Evolutionary conservation across 1,140 invertebrate species (phyloP).

Genomic region (Magallana ariakensis): DNA sequence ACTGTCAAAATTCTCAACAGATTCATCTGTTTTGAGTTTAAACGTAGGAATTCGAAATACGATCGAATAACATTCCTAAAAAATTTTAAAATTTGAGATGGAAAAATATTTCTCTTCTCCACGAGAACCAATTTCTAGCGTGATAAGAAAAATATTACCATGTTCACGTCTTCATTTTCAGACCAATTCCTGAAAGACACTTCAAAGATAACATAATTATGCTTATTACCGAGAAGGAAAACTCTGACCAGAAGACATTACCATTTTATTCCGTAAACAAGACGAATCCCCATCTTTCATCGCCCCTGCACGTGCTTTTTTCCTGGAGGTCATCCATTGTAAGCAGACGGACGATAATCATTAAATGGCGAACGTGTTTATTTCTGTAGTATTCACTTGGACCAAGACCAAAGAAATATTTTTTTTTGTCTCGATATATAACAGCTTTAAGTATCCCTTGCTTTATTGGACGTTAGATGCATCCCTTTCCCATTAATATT

Average conservation of each 20-base stretch:
- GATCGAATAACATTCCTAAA: not conserved
- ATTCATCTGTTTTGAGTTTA: not conserved
- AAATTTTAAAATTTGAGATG: not conserved
- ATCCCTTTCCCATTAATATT: not conserved
- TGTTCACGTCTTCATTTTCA: not conserved
- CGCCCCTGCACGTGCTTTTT: slow-evolving; percentile 8
- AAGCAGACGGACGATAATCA: not conserved
- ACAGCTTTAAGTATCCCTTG: slow-evolving; percentile 1
- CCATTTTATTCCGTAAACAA: not conserved
- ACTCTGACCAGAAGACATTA: not conserved
- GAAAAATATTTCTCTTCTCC: not conserved
- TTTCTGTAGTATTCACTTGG: not conserved
- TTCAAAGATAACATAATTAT: not conserved
- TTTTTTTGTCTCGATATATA: slow-evolving; percentile 1
- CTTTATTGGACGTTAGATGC: not conserved
- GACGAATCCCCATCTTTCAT: not conserved
- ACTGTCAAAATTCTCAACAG: not conserved
- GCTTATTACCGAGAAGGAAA: not conserved
- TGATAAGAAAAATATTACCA: not conserved
- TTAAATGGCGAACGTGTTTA: not conserved
- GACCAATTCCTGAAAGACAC: not conserved
- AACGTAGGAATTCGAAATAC: not conserved
- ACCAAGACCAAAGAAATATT: not conserved
- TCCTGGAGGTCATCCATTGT: slow-evolving; percentile 8
- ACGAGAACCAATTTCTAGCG: not conserved